These are phyloP conservation scores for Oxytorus armatus DNA, from an alignment of 2,888 invertebrate genomes.

Conservation along the genomic window DNA sequence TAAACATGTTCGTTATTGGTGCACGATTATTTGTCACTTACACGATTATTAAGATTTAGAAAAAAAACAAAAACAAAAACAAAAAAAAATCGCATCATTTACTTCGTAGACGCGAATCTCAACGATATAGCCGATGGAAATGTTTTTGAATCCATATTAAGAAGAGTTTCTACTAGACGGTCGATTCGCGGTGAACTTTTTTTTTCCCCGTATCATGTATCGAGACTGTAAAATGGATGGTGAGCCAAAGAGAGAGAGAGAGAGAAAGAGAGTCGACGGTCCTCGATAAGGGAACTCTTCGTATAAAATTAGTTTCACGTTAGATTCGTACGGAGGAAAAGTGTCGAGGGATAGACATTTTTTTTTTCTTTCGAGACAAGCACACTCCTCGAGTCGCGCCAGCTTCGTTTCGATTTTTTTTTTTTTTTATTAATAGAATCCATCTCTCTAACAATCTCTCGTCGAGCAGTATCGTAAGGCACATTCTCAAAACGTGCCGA, in stretches of 20 bases:
- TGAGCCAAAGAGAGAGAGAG: too few relatives aligned
- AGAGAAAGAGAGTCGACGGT: background rate
- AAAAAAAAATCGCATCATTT: background rate
- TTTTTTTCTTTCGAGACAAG: background rate
- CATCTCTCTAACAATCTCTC: constrained; percentile 63
- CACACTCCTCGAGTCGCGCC: constrained; percentile 4
- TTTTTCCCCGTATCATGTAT: too few relatives aligned
- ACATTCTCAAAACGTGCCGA: constrained; percentile 76
- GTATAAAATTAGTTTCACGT: constrained; percentile 1
- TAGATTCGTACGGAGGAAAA: background rate
- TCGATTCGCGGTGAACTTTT: constrained; percentile 23
- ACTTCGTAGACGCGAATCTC: background rate
- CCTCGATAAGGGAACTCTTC: constrained; percentile 27
- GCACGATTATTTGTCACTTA: too few relatives aligned
- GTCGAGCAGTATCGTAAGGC: constrained; percentile 78
- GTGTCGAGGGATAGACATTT: background rate
- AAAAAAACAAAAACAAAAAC: too few relatives aligned
- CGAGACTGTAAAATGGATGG: background rate
- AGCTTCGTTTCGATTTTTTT: constrained; percentile 10
- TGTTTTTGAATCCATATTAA: constrained; percentile 12
- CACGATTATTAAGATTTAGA: too few relatives aligned
- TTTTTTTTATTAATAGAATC: constrained; percentile 46
- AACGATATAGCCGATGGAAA: constrained; percentile 26
- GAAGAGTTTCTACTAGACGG: background rate
- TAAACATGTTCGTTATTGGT: background rate